Conservation (phyloP, 2,888 invertebrate species). For the Meiosimyza decipiens region DNA sequence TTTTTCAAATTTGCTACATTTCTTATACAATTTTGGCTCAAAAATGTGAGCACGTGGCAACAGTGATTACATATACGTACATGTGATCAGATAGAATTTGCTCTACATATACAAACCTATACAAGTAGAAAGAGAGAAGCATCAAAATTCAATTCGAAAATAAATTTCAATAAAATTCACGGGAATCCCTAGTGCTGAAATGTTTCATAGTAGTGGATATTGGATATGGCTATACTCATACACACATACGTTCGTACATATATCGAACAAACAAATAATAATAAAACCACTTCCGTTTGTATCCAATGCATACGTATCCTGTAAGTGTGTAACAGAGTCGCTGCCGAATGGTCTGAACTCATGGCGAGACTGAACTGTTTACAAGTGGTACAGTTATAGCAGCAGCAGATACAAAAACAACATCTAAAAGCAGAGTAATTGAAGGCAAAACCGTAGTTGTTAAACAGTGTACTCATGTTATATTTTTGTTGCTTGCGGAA, state of each 20-base stretch:
- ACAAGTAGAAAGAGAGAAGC: not conserved
- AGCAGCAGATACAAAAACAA: not conserved
- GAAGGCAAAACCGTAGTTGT: not conserved
- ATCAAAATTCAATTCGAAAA: conserved; percentile 26
- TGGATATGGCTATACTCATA: not conserved
- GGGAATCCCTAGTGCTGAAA: not conserved
- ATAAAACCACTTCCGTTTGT: too few species aligned
- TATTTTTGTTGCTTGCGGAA: too few species aligned
- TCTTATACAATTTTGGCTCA: too few species aligned
- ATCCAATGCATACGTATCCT: not conserved
- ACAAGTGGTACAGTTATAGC: not conserved
- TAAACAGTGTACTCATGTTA: not conserved
- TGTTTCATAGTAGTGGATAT: too few species aligned
- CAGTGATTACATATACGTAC: too few species aligned
- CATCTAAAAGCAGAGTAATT: not conserved
- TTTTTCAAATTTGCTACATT: too few species aligned
- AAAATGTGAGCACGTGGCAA: too few species aligned
- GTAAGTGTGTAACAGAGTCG: too few species aligned
- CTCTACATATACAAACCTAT: too few species aligned
- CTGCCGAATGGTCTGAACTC: not conserved
- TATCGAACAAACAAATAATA: conserved; percentile 12
- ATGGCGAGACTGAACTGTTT: too few species aligned
- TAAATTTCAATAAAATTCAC: conserved; percentile 30
- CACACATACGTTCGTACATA: not conserved
- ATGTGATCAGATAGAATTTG: too few species aligned